phyloP scores from a whole-genome alignment of 2,113 vertebrate genomes.

The Danionella cerebrum region DNA sequence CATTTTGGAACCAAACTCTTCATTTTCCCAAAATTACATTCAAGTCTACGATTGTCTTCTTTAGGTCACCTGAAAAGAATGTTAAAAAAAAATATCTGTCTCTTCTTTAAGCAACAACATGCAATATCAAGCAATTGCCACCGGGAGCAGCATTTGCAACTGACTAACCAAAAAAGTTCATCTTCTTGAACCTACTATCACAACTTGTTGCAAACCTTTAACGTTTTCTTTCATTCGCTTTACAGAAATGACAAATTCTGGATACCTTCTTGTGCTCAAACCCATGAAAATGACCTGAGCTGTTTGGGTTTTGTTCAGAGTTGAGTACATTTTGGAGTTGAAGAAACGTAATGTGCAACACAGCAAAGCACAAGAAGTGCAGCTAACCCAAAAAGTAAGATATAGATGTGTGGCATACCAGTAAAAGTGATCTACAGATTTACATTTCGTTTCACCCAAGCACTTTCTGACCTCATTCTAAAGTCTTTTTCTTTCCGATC shows the following conservation, averaged over 20 bases:
- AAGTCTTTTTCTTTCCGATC: slow-evolving; percentile 2
- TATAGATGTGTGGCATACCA: neutral
- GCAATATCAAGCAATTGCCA: slow-evolving; percentile 50
- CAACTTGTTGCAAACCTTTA: neutral
- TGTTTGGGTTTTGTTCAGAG: no score
- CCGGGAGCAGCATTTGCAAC: slow-evolving; percentile 33
- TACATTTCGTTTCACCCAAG: slow-evolving; percentile 9
- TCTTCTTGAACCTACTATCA: neutral
- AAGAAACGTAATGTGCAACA: slow-evolving; percentile 8
- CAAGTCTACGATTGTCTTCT: slow-evolving; percentile 21
- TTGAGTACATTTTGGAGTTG: no score
- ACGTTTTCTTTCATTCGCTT: no score
- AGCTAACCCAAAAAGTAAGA: neutral
- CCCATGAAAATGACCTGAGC: no score
- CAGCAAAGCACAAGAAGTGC: neutral
- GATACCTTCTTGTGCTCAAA: no score
- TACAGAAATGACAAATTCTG: no score
- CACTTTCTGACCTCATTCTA: slow-evolving; percentile 8
- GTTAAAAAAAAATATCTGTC: neutral
- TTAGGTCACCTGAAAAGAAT: slow-evolving; percentile 9
- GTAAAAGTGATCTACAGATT: slow-evolving; percentile 4
- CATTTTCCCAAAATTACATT: neutral
- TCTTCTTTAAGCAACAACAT: slow-evolving; percentile 6
- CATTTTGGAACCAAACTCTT: neutral
- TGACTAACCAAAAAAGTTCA: neutral